Conservation (phyloP, 1,140 invertebrate genomes). For the Papilio dardanus region DNA sequence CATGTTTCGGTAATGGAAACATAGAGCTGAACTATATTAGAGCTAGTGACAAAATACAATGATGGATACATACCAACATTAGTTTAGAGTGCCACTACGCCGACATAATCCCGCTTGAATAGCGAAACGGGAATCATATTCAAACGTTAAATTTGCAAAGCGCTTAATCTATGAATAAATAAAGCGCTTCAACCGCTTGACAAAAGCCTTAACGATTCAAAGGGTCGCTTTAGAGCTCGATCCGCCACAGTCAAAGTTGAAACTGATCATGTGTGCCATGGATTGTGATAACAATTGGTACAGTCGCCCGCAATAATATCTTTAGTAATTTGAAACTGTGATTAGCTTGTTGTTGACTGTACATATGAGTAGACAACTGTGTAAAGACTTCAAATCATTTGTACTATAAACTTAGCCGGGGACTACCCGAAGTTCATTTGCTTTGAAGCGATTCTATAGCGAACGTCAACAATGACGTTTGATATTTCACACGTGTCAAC, state of each 20-base stretch:
- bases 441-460: no score
- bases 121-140: slow-evolving; percentile 18
- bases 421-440: no score
- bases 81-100: neutral
- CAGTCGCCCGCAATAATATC: neutral
- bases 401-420: neutral
- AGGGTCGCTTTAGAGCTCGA: neutral
- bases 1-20: no score
- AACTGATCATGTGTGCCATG: neutral
- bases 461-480: no score
- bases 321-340: slow-evolving; percentile 1
- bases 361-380: neutral
- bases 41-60: neutral
- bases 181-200: slow-evolving; percentile 5
- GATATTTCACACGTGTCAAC: no score
- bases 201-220: slow-evolving; percentile 17
- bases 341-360: slow-evolving; percentile 5
- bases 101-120: neutral
- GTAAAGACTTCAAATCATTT: neutral
- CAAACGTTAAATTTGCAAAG: slow-evolving; percentile 11
- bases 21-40: no score
- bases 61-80: neutral
- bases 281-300: slow-evolving; percentile 5
- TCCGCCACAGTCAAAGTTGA: slow-evolving; percentile 16
- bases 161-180: slow-evolving; percentile 26